Evolutionary conservation across 1,140 invertebrate species (phyloP).

Genomic region (Camponotus floridanus): DNA sequence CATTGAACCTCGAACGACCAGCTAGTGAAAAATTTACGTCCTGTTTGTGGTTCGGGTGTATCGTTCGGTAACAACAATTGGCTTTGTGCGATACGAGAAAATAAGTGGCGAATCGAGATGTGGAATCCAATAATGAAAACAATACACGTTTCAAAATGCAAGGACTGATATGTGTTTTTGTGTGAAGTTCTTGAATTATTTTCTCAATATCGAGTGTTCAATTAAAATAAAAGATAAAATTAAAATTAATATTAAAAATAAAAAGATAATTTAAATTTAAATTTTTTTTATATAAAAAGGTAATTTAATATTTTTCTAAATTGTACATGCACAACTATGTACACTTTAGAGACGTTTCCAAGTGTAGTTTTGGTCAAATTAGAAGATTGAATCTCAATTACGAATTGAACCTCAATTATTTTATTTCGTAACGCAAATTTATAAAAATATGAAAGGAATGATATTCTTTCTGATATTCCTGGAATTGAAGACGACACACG

Average conservation of each 20-base stretch:
- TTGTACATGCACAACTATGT: too few relatives aligned
- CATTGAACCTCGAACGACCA: conserved; percentile 7
- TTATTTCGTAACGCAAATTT: neutral
- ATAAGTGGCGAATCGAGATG: neutral
- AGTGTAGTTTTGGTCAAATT: neutral
- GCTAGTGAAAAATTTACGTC: conserved; percentile 31
- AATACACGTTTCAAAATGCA: neutral
- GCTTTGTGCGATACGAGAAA: conserved; percentile 43
- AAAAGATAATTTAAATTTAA: too few relatives aligned
- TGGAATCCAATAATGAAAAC: conserved; percentile 30
- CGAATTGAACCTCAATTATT: too few relatives aligned
- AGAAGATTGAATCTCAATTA: neutral
- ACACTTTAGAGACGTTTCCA: neutral
- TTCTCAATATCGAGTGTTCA: neutral
- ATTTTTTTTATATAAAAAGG: too few relatives aligned
- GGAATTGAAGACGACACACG: conserved; percentile 3
- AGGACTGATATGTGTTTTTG: neutral
- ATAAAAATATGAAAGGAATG: conserved; percentile 1
- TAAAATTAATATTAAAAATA: too few relatives aligned
- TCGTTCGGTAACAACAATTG: conserved; percentile 28
- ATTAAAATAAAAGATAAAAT: too few relatives aligned
- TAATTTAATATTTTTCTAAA: too few relatives aligned
- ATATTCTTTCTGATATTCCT: neutral
- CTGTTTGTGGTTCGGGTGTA: conserved; percentile 20
- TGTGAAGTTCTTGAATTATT: neutral